Evolutionary conservation across 2,113 vertebrate species (phyloP), one percentile per base, ranked within the genome.

Genomic region (Centropristis striata): DNA sequence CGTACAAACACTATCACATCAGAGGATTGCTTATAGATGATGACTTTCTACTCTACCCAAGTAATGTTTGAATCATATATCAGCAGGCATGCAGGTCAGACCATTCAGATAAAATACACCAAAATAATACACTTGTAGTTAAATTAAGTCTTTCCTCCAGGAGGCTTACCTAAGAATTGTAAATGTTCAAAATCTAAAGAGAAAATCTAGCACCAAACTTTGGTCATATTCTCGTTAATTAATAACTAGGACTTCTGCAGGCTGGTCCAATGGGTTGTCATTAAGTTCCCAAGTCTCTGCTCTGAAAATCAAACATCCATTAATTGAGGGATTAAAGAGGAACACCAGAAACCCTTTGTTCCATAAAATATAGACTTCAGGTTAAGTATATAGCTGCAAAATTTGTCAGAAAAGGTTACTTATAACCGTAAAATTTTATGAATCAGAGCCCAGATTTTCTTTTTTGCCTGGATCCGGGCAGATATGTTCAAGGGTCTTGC

Each of bases 131-230:
- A 15, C 57, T 41, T 37, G 3, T 1, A 3, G 14, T 39, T 46
- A 37, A 55, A 49, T 64, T 2, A 28, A 49, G 7, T 37, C 18
- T 11, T 28, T 47, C 20, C 21, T 49, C 15, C 12, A 36, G 25
- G 32, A 41, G 9, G 0, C 4, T 44, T 46, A 53, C 12, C n/a
- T 25, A 1, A 7, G 2, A 57, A 16, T 58, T 1, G 2, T 15
- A 41, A 7, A 39, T 46, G 10, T 44, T 41, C 0, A 50, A 59
- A 60, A 68, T 60, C 4, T 37, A 8, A 16, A 16, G 32, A 58
- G 23, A 36, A 78, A 50, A 36, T 49, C 6, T 44, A 79, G 50
- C 50, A 75, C 37, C 69, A 68, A 65, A 63, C 20, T 27, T 42
- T 77, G 53, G 28, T 41, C 39, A 71, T n/a, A 18, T 5, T 46